phyloP scores from a whole-genome alignment of 2,888 invertebrate species.

The Heliconius sara region DNA sequence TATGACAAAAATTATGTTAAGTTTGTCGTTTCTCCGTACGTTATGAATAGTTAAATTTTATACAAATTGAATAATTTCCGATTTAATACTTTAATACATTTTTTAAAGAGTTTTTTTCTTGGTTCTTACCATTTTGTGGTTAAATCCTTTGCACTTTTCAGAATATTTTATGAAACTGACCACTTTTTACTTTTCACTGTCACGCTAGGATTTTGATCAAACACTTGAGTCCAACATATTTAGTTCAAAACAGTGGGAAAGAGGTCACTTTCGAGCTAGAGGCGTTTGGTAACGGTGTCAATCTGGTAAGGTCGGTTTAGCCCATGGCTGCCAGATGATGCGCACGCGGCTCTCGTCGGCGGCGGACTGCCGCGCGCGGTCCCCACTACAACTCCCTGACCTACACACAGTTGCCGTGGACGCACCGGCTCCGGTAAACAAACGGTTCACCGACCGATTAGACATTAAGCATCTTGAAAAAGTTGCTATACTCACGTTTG shows the following conservation, averaged over 20 bases:
- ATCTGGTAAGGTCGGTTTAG: slow-evolving; percentile 56
- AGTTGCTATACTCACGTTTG: slow-evolving; percentile 57
- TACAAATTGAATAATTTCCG: neutral
- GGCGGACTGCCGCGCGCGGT: slow-evolving; percentile 64
- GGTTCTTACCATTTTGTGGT: slow-evolving; percentile 42
- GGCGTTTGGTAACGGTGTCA: slow-evolving; percentile 57
- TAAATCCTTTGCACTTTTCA: slow-evolving; percentile 47
- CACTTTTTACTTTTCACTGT: slow-evolving; percentile 70
- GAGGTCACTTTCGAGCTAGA: slow-evolving; percentile 66
- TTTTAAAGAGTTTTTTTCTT: neutral
- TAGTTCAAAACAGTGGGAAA: slow-evolving; percentile 65
- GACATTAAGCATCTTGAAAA: slow-evolving; percentile 62
- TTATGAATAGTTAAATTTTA: neutral
- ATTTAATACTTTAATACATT: neutral
- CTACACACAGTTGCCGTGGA: slow-evolving; percentile 72
- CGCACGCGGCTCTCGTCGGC: slow-evolving; percentile 69
- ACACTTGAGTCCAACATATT: slow-evolving; percentile 71
- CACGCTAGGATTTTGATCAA: slow-evolving; percentile 60
- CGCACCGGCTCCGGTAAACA: slow-evolving; percentile 77
- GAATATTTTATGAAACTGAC: slow-evolving; percentile 66
- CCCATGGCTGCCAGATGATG: slow-evolving; percentile 66
- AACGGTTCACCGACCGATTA: slow-evolving; percentile 83
- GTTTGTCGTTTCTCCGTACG: neutral
- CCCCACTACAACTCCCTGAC: slow-evolving; percentile 73
- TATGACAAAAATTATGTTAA: neutral